Base-by-base conservation (phyloP, 2,797 vertebrate genomes). In the Pelodytes ibericus region DNA sequence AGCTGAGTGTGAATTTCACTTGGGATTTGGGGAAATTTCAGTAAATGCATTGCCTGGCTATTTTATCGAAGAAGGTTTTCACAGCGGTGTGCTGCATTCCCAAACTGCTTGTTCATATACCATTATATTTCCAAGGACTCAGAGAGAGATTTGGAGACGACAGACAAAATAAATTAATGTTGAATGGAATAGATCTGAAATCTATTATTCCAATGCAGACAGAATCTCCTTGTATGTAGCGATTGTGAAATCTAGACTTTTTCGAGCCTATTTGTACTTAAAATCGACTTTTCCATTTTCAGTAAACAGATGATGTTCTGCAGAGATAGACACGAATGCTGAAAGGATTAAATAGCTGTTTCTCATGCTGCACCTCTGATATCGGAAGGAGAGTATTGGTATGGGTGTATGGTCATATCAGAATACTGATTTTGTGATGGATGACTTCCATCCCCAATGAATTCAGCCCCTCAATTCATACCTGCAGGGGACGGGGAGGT, bases 61-160 rank as follows among this genome's bases (percentile, higher is more conserved):
- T 66, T 53, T 58, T 49, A 51, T 47, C 56, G 47, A 44, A 59
- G 26, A 53, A 59, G 53, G 59, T 47, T n/a, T 31, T 74, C 53
- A 59, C 63, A 67, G 56, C 10, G 33, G 56, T 9, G 26, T 49
- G 56, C 47, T 61, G 6, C 20, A 22, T 2, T 11, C 27, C 26
- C 27, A 59, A 66, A 74, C n/a, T 10, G 62, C 39, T 56, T 73
- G 53, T 64, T 73, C 51, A 20, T 56, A 62, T 51, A 53, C 49
- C 29, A 31, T 44, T 22, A 39, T 16, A 6, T 20, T 75, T 68
- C 26, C 8, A 13, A 33, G 61, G 57, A 39, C 31, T 65, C 26
- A 24, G 33, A 58, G 24, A n/a, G 31, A 65, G 31, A 33, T 72
- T 72, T 58, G 72, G 30, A 57, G 9, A 57, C 25, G 7, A 10